phyloP scores from a whole-genome alignment of 2,113 vertebrate genomes.

The Indicator indicator region DNA sequence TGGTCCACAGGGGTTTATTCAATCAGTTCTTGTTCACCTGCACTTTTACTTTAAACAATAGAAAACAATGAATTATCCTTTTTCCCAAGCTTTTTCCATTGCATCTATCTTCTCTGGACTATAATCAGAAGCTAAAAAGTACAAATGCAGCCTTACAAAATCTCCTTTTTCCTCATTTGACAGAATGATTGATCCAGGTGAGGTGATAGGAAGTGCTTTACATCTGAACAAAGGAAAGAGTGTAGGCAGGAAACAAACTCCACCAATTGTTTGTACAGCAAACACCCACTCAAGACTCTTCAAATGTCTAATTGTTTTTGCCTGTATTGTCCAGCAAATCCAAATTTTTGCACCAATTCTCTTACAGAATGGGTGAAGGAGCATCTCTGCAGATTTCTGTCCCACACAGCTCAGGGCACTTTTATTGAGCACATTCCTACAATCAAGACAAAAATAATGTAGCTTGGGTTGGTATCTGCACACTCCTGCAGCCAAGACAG shows the following conservation, averaged over 20 bases:
- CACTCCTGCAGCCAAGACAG: background rate
- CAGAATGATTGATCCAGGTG: slow-evolving; percentile 13
- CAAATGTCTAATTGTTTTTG: background rate
- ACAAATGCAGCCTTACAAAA: background rate
- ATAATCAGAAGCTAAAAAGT: background rate
- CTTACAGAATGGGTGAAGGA: background rate
- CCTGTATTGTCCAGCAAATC: background rate
- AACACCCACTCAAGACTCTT: background rate
- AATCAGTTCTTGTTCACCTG: background rate
- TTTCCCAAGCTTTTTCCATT: background rate
- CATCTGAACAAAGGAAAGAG: slow-evolving; percentile 19
- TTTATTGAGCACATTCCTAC: background rate
- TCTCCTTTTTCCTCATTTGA: background rate
- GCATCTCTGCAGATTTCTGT: background rate
- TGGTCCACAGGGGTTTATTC: background rate
- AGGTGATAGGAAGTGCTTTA: slow-evolving; percentile 17
- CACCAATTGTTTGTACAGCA: background rate
- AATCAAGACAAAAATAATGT: background rate
- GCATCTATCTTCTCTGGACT: background rate
- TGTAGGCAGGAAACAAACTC: slow-evolving; percentile 32
- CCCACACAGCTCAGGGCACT: background rate
- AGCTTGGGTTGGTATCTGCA: background rate
- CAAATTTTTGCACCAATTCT: background rate
- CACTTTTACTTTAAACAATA: background rate
- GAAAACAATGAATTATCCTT: background rate